These are phyloP conservation scores for Forbesichthys agassizii DNA, from an alignment of 2,113 vertebrate genomes.

Conservation along the genomic window DNA sequence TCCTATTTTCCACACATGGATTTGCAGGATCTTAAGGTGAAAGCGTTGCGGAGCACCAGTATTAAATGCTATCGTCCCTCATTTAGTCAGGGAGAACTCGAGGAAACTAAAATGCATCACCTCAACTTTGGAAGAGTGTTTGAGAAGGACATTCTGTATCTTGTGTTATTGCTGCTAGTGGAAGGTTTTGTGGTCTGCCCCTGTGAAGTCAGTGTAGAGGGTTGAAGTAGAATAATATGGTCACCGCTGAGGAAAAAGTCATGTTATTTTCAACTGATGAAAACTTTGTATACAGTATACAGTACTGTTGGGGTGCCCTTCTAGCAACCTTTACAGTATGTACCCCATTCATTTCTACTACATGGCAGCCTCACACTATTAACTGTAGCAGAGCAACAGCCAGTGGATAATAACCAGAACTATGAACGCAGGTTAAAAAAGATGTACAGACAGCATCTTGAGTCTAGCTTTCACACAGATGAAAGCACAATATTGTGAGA, in stretches of 20 bases:
- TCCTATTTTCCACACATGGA: conserved; percentile 63
- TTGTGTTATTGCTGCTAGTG: conserved; percentile 18
- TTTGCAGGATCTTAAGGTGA: conserved; percentile 63
- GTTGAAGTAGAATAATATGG: conserved; percentile 14
- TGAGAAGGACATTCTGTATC: conserved; percentile 32
- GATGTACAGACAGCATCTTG: too few species aligned
- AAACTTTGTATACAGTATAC: not conserved
- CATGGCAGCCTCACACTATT: not conserved
- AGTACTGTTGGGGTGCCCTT: too few species aligned
- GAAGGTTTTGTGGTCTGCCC: not conserved
- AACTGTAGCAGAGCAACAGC: conserved; percentile 8
- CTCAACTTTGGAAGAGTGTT: conserved; percentile 55
- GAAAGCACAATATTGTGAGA: too few species aligned
- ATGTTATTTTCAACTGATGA: conserved; percentile 15
- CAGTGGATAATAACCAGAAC: conserved; percentile 23
- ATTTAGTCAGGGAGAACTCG: conserved; percentile 60
- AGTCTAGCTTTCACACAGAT: too few species aligned
- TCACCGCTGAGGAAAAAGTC: not conserved
- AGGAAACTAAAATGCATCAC: conserved; percentile 50
- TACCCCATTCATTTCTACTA: too few species aligned
- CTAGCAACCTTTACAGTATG: too few species aligned
- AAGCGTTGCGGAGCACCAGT: conserved; percentile 53
- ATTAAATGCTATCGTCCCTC: conserved; percentile 61
- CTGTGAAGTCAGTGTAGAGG: conserved; percentile 12
- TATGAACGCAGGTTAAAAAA: conserved; percentile 28